Percentiles rank a stretch among this genome's conserved stretches.
phyloP scores from a whole-genome alignment of 2,797 vertebrate genomes.

The Spinus olivaceus region DNA sequence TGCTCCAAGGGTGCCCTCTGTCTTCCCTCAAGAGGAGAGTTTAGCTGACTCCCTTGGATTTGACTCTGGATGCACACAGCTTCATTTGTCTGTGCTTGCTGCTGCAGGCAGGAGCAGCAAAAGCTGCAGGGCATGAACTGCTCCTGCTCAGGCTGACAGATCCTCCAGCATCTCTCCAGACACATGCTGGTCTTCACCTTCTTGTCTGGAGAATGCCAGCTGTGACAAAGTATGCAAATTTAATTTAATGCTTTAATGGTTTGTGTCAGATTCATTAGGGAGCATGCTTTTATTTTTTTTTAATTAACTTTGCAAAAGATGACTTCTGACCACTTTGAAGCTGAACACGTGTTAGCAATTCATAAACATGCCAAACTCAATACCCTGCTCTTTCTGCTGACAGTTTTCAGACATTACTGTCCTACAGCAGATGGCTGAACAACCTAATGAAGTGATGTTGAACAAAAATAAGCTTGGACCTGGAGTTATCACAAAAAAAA shows the following conservation, averaged over 20 bases:
- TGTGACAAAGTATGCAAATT: conserved; percentile 40
- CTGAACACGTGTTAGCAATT: not conserved
- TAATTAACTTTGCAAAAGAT: conserved; percentile 37
- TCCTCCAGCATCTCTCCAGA: not conserved
- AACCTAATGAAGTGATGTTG: conserved; percentile 44
- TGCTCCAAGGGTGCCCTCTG: not conserved
- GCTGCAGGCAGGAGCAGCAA: not conserved
- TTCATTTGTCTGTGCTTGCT: not conserved
- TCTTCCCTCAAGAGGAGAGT: not conserved
- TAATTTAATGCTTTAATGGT: conserved; percentile 61
- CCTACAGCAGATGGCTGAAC: conserved; percentile 50
- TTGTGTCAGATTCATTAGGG: conserved; percentile 8
- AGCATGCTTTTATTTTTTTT: not conserved
- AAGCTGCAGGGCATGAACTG: not conserved
- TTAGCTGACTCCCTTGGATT: not conserved
- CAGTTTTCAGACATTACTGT: not conserved
- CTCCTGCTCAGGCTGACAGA: not conserved
- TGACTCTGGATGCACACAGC: not conserved
- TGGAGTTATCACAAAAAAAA: not conserved
- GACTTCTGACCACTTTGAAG: conserved; percentile 36
- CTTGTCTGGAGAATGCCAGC: conserved; percentile 1
- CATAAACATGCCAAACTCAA: not conserved
- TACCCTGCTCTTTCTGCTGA: conserved; percentile 29
- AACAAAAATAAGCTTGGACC: conserved; percentile 16
- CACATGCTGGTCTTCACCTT: not conserved